Conservation (phyloP, 2,113 vertebrate genomes). For the Seriola dumerili region DNA sequence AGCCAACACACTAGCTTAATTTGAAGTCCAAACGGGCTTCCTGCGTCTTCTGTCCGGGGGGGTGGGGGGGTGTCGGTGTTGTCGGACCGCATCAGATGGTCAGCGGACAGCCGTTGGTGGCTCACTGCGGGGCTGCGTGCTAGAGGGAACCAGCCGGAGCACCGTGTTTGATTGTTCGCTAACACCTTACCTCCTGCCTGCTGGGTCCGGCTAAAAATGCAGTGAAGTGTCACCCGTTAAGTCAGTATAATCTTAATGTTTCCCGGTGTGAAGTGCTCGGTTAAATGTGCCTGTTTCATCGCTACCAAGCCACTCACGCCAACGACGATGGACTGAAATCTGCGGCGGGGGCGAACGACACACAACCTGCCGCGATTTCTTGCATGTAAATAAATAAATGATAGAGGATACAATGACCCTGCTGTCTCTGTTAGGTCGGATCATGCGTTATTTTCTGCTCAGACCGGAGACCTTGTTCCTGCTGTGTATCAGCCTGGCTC, state of each 20-base stretch:
- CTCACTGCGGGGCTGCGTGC: slow-evolving; percentile 60
- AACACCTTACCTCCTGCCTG: slow-evolving; percentile 24
- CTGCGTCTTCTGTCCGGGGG: neutral
- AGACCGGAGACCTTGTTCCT: slow-evolving; percentile 98
- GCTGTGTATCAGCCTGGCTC: slow-evolving; percentile 96
- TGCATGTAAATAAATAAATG: slow-evolving; percentile 88
- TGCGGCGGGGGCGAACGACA: slow-evolving; percentile 53
- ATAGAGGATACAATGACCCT: slow-evolving; percentile 99
- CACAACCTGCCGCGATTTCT: slow-evolving; percentile 72
- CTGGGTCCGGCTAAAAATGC: slow-evolving; percentile 31
- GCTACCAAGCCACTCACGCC: slow-evolving; percentile 7
- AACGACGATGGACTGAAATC: slow-evolving; percentile 78
- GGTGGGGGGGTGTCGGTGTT: slow-evolving; percentile 22
- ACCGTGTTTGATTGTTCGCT: neutral
- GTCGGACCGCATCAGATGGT: slow-evolving; percentile 52
- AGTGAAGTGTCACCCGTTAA: slow-evolving; percentile 19
- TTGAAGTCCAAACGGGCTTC: slow-evolving; percentile 12
- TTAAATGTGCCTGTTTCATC: slow-evolving; percentile 48
- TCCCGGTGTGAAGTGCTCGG: slow-evolving; percentile 20
- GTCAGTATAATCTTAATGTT: neutral
- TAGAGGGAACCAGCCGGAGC: slow-evolving; percentile 46
- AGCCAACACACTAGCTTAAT: slow-evolving; percentile 4
- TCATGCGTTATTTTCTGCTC: slow-evolving; percentile 99
- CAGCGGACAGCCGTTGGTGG: slow-evolving; percentile 44
- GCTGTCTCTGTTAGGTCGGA: slow-evolving; percentile 97